Base-by-base conservation (phyloP, 1,140 invertebrate genomes). In the Contarinia nasturtii region DNA sequence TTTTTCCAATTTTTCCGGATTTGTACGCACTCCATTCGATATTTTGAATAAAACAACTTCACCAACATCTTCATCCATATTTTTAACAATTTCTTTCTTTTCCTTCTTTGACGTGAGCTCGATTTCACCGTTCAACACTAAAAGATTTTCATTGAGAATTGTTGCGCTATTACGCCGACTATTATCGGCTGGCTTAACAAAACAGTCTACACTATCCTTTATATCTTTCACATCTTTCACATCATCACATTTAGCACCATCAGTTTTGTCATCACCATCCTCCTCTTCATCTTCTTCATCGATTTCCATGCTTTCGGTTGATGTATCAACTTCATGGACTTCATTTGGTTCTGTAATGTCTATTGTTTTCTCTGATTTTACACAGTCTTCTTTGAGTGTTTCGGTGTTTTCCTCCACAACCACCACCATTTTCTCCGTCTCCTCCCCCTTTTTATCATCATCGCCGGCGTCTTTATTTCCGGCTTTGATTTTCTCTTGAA, bases 401-500 rank as follows among this genome's bases (percentile, higher is more conserved):
- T 40, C 37, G 7, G 3, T 40, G 12, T 7, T 40, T 40, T 40
- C 14, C 37, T 40, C 14, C n/a, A 36, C 34, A 36, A 36, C n/a
- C 33, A 14, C 12, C 36, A 46, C 34, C 14, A 7, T n/a, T 15
- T 14, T 15, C 18, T n/a, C n/a, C n/a, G n/a, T n/a, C n/a, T n/a
- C n/a, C n/a, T n/a, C n/a, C n/a, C n/a, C n/a, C n/a, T n/a, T n/a
- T n/a, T n/a, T n/a, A n/a, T n/a, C n/a, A n/a, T 33, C 45, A 15
- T 33, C n/a, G 4, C 15, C 17, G 5, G 7, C 18, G n/a, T 8
- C 15, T 42, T 42, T 14, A 7, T 10, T 20, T 36, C 15, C 12
- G 8, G 18, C 20, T 19, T 43, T 46, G 17, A 7, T 46, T 43
- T 48, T 48, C 20, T 46, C 48, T 12, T 42, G 58, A 17, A 56